Percentiles rank a stretch among this genome's conserved stretches.
phyloP scores from a whole-genome alignment of 2,888 invertebrate genomes.

The Dysmachus trigonus region DNA sequence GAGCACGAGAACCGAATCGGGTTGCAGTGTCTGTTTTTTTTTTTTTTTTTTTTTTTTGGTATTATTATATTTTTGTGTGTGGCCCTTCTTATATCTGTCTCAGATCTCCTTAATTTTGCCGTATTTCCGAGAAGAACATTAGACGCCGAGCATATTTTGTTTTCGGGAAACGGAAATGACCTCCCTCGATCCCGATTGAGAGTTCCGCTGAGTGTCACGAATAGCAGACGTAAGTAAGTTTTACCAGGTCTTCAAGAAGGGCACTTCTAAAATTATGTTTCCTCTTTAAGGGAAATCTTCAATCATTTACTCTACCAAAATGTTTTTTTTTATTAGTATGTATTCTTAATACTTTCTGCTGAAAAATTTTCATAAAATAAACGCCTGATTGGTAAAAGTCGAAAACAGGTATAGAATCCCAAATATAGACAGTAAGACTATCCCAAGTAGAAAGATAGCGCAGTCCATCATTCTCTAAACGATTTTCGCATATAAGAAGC shows the following conservation, averaged over 20 bases:
- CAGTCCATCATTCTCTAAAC: no score
- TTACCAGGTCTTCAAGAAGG: not conserved
- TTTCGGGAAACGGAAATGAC: slow-evolving; percentile 4
- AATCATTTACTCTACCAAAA: no score
- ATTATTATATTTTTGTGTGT: not conserved
- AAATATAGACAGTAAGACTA: no score
- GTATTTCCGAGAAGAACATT: not conserved
- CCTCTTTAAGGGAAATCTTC: no score
- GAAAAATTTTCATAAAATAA: no score
- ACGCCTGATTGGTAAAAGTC: no score
- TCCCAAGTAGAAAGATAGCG: no score
- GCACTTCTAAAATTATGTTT: no score
- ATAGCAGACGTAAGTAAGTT: not conserved
- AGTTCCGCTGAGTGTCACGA: not conserved
- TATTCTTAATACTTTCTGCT: no score
- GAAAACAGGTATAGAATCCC: no score
- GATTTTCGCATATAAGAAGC: no score
- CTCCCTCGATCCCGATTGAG: not conserved
- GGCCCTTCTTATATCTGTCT: not conserved
- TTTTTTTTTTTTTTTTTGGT: not conserved
- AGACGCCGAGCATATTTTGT: not conserved
- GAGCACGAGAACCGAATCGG: not conserved
- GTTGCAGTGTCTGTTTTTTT: not conserved
- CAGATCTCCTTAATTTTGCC: not conserved
- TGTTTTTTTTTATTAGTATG: no score